Evolutionary conservation across 2,888 invertebrate species (phyloP).

Genomic region (Dendrolimus houi): DNA sequence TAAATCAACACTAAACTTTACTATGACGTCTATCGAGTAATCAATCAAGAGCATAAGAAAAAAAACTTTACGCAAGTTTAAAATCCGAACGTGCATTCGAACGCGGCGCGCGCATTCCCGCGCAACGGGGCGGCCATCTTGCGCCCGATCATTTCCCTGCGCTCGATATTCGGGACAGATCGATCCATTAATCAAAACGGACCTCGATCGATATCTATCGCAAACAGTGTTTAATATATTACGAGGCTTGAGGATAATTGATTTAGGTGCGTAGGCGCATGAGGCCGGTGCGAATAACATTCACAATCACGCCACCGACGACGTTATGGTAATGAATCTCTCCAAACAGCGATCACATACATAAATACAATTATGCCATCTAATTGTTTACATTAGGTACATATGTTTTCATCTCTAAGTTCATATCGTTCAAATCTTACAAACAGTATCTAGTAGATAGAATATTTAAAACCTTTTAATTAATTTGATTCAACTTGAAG

Average conservation of each 20-base stretch:
- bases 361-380: background rate
- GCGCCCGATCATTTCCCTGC: slow-evolving; percentile 44
- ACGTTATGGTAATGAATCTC: slow-evolving; percentile 41
- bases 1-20: background rate
- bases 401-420: background rate
- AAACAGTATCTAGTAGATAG: too few species aligned
- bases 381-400: background rate
- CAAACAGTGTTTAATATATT: slow-evolving; percentile 70
- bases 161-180: slow-evolving; percentile 52
- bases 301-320: slow-evolving; percentile 62
- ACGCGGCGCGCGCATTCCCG: slow-evolving; percentile 35
- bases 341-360: slow-evolving; percentile 13
- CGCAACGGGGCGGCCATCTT: slow-evolving; percentile 67
- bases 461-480: too few species aligned
- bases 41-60: background rate
- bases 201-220: slow-evolving; percentile 63
- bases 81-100: slow-evolving; percentile 16
- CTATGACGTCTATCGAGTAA: background rate
- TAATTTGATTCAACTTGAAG: too few species aligned
- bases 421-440: too few species aligned
- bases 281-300: slow-evolving; percentile 50
- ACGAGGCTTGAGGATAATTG: slow-evolving; percentile 54
- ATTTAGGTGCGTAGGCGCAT: slow-evolving; percentile 64
- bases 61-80: background rate
- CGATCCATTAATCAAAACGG: slow-evolving; percentile 65